Evolutionary conservation across 1,140 invertebrate genomes (phyloP), one percentile per base, ranked within the genome.

Genomic region (Telenomus remus): DNA sequence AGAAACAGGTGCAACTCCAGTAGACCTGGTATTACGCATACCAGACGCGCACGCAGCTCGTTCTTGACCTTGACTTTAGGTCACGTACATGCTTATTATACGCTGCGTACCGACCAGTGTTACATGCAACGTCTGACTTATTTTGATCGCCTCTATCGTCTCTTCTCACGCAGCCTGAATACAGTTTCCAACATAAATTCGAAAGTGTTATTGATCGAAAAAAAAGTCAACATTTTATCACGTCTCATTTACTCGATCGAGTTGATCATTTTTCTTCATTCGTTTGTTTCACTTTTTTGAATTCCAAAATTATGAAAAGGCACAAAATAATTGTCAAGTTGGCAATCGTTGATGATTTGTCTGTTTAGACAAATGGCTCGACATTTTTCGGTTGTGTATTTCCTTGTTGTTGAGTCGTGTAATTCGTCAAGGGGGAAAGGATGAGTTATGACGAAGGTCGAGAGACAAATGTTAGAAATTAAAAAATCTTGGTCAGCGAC

Each of bases 31-130:
- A 66, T 75, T 75, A 75, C 59, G 59, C 64, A 76, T 76, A 69
- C 59, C 65, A 70, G 66, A 76, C 64, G 55, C 54, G 53, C 65
- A 76, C 66, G 73, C 73, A 76, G 59, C 43, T 76, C 46, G 47
- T 60, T 61, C 43, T 33, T 59, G 60, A 70, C 73, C 73, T 76
- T 76, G 73, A 76, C 66, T 71, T 64, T 54, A 61, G 73, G 73
- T 76, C 60, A 71, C 51, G 56, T 70, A 76, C 66, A 70, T 61
- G 66, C 73, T 70, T 70, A 76, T 76, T 76, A 69, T 63, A 56
- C 34, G 11, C 56, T 54, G 48, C 59, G 66, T 70, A 71, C 51
- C 35, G 33, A 70, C 51, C 57, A 16, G 56, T 19, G 66, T 70
- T 61, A 70, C 57, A 61, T 70, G 66, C 51, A 61, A 55, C 57